Evolutionary conservation across 2,888 invertebrate species (phyloP).

Genomic region (Erannis defoliaria): DNA sequence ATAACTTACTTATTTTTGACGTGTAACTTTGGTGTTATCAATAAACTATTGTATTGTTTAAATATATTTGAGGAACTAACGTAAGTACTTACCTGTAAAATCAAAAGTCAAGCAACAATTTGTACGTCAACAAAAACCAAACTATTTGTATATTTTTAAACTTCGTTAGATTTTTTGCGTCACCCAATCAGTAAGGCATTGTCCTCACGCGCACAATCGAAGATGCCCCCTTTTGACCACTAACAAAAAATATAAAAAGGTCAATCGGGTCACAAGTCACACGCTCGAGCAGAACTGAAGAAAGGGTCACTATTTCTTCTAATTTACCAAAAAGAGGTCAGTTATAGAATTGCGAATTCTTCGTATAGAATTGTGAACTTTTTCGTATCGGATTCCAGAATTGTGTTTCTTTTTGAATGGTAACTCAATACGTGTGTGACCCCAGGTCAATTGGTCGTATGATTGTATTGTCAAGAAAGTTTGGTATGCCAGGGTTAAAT

Average conservation of each 20-base stretch:
- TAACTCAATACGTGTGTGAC: constrained; percentile 78
- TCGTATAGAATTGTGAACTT: constrained; percentile 62
- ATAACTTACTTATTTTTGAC: too few relatives aligned
- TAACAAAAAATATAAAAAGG: constrained; percentile 62
- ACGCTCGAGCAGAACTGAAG: constrained; percentile 46
- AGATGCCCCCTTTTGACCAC: constrained; percentile 73
- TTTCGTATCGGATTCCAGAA: constrained; percentile 44
- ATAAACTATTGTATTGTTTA: too few relatives aligned
- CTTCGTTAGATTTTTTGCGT: constrained; percentile 58
- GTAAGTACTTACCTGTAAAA: too few relatives aligned
- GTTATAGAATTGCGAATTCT: constrained; percentile 62
- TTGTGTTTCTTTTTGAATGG: constrained; percentile 63
- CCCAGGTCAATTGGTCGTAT: constrained; percentile 64
- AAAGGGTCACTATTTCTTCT: constrained; percentile 60
- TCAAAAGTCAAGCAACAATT: constrained; percentile 6
- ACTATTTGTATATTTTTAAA: constrained; percentile 20
- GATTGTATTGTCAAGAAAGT: constrained; percentile 36
- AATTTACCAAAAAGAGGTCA: constrained; percentile 67
- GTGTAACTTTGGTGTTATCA: too few relatives aligned
- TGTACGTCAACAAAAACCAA: constrained; percentile 16
- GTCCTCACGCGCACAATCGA: constrained; percentile 66
- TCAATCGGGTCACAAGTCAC: constrained; percentile 69
- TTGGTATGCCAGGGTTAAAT: constrained; percentile 27
- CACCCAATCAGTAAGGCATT: constrained; percentile 74
- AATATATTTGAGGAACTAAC: too few relatives aligned